Evolutionary conservation across 1,140 invertebrate species (phyloP), one percentile per base, ranked within the genome.

Genomic region (Microplitis demolitor): DNA sequence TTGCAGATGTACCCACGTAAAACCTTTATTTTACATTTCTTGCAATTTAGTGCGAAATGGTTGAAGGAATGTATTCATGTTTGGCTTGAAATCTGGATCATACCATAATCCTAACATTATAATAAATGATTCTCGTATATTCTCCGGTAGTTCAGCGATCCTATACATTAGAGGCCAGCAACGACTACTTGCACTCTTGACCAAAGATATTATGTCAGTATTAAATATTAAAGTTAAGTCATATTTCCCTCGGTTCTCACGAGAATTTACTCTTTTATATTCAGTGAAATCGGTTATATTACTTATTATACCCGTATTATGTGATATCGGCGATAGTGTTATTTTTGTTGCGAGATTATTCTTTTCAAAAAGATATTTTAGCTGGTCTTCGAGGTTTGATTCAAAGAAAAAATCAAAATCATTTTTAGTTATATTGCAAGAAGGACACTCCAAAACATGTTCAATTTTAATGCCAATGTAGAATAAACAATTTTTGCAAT

Each of bases 311-410:
- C 11, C 50, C 33, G 3, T 45, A 33, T 70, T 35, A 8, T 39
- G 31, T n/a, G 45, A 5, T 9, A 35, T 4, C 24, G 34, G 0
- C 35, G n/a, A 58, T 5, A 14, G 13, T 68, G n/a, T 51, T 35
- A 74, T 54, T 71, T 77, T 74, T 39, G 63, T 37, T n/a, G 67
- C 56, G 11, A 77, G 69, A 70, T 67, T 51, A 24, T 37, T 39
- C 45, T 75, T 34, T 68, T 75, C 67, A 71, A 75, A 77, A 3
- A 73, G 63, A 62, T 72, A 71, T 71, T 77, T 70, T n/a, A 74
- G 37, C 73, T 71, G 76, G 8, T 69, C 50, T 8, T 9, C 2
- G 5, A 74, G n/a, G 50, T 77, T 56, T 54, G 71, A 66, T 66
- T 77, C 63, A 16, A 70, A 74, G 66, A 77, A 77, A 56, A 54